Evolutionary conservation across 2,888 invertebrate species (phyloP), one percentile per base, ranked within the genome.

Genomic region (Parthenolecanium corni): DNA sequence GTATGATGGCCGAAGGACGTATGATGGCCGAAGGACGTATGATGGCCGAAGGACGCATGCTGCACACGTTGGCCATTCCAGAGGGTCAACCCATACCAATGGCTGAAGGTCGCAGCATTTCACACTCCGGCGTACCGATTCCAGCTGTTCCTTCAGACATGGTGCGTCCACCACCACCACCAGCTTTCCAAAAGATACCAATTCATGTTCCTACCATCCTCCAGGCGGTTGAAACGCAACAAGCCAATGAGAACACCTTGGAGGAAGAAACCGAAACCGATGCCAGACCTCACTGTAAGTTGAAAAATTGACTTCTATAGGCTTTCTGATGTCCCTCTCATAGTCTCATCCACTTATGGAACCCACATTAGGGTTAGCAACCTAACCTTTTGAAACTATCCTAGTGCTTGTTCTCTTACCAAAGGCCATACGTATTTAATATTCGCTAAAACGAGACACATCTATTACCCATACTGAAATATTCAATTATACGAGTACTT

Each of bases 261-360:
- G 54, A 70, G 68, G 65, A 69, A 66, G 70, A 70, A 62, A 36
- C 67, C 25, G 75, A 77, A 70, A 77, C 78, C 57, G 78, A 81
- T 68, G 73, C 75, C 67, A 82, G 86, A 74, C 86, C 85, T 66
- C 88, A 88, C 71, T 86, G 88, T 88, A 73, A 82, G 85, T 81
- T 31, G 9, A n/a, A n/a, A n/a, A n/a, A n/a, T n/a, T n/a, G n/a
- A 70, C 16, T 16, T 1, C 16, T 2, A n/a, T n/a, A n/a, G n/a
- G n/a, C n/a, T n/a, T n/a, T n/a, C 14, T 40, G 12, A 23, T 36
- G 52, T 49, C 36, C n/a, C n/a, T n/a, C n/a, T n/a, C n/a, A n/a
- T n/a, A n/a, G n/a, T n/a, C n/a, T n/a, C n/a, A n/a, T n/a, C n/a
- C n/a, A n/a, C n/a, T n/a, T n/a, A n/a, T n/a, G n/a, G n/a, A n/a